phyloP scores from a whole-genome alignment of 2,797 vertebrate genomes.

The Silurus lanzhouensis region DNA sequence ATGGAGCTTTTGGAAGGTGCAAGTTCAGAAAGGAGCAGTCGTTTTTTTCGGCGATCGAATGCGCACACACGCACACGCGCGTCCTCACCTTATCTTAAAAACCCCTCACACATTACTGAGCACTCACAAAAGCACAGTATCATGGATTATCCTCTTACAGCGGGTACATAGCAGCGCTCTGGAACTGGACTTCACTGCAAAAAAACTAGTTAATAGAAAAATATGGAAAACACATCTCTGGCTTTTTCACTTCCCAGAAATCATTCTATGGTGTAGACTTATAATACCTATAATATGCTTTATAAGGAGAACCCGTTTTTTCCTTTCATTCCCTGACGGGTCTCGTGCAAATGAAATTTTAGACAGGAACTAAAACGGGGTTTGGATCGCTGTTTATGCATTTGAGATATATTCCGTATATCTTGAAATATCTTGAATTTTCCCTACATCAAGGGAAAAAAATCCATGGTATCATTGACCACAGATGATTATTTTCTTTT shows the following conservation, averaged over 20 bases:
- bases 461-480: background rate
- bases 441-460: background rate
- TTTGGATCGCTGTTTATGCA: background rate
- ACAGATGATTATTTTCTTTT: background rate
- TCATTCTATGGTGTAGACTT: background rate
- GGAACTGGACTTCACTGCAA: conserved; percentile 14
- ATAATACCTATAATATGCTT: conserved; percentile 9
- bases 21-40: conserved; percentile 69
- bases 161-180: conserved; percentile 36
- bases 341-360: background rate
- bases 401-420: background rate
- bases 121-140: conserved; percentile 50
- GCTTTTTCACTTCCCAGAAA: conserved; percentile 1
- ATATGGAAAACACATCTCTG: conserved; percentile 11
- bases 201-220: conserved; percentile 5
- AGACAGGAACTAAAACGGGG: background rate
- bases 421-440: background rate
- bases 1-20: conserved; percentile 64
- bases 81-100: conserved; percentile 46
- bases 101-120: conserved; percentile 47
- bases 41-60: conserved; percentile 56
- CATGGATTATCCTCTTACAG: conserved; percentile 62
- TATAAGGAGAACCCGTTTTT: background rate
- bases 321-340: background rate
- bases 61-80: conserved; percentile 46